Base-by-base conservation (phyloP, 2,888 invertebrate species). In the Apodemia zela region DNA sequence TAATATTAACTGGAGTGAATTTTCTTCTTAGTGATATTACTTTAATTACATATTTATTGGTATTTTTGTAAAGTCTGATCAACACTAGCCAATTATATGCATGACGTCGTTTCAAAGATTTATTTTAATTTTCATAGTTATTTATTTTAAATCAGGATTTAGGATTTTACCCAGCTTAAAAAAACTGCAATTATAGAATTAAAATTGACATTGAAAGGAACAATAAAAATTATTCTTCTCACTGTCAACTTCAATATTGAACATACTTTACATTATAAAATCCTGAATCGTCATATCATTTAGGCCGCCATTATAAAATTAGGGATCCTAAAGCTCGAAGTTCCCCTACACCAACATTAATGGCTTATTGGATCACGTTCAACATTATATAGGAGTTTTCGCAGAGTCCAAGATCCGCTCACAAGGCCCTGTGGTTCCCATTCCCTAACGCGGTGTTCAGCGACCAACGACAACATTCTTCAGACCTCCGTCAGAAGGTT, bases 391-490 rank as follows among this genome's bases (percentile, higher is more conserved):
- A 72, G 74, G 73, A 74, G 74, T 80, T 73, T 88, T 91, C 85
- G 75, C 92, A 93, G 93, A 93, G 93, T 76, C 93, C 93, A 72
- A 89, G 93, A 73, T 92, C 92, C 78, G 85, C 92, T 70, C 90
- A 92, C 82, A 87, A 89, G 81, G 93, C 93, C 80, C 86, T 91
- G 84, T 93, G 93, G 93, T 93, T 93, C 82, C 93, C 93, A 80
- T 93, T 93, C 80, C 90, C 92, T 82, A 91, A 93, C 83, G 93
- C 93, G 70, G 90, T 93, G 81, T 93, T 93, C 84, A 87, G 84
- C 76, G 93, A 93, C 73, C 85, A 86, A 79, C 82, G 77, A 67
- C 86, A 92, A 67, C 93, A 93, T 77, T 80, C 83, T 64, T 87
- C 89, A 75, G 89, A 89, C 72, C 83, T 91, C 73, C 82, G 91